Conservation (phyloP, 1,140 invertebrate genomes). For the Arctopsyche grandis region DNA sequence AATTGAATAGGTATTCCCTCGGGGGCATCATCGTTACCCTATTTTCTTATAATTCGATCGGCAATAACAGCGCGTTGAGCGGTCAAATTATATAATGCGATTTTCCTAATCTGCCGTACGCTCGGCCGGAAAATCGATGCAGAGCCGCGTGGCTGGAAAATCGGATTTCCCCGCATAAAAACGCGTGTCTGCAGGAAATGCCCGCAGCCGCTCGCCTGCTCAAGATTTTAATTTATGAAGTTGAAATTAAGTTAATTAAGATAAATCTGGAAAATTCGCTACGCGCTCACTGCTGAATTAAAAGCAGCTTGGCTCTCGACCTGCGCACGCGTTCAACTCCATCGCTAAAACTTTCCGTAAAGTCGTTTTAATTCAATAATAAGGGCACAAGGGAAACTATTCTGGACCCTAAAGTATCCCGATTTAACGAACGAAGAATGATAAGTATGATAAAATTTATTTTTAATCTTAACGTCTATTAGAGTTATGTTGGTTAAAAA, state of each 20-base stretch:
- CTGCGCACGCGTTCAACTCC: too few relatives aligned
- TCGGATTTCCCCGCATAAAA: too few relatives aligned
- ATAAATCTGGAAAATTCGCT: background rate
- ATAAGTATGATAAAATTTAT: too few relatives aligned
- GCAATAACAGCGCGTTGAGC: background rate
- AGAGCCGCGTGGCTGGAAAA: too few relatives aligned
- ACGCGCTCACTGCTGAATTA: background rate
- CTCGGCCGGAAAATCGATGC: background rate
- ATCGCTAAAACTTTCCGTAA: background rate
- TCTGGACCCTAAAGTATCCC: background rate
- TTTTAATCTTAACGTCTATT: too few relatives aligned
- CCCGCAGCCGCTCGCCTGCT: too few relatives aligned
- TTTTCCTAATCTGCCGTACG: background rate
- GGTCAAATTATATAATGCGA: constrained; percentile 4
- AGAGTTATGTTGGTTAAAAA: too few relatives aligned
- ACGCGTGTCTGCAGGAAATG: too few relatives aligned
- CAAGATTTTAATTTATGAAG: constrained; percentile 5
- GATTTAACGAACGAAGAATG: background rate
- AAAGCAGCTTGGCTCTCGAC: background rate
- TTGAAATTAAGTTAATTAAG: constrained; percentile 1
- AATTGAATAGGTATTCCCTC: too few relatives aligned
- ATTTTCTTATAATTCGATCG: background rate
- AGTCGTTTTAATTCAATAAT: background rate
- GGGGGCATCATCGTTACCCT: too few relatives aligned
- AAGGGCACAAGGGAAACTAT: background rate